phyloP scores from a whole-genome alignment of 1,140 invertebrate genomes.

The Trachymyrmex septentrionalis region DNA sequence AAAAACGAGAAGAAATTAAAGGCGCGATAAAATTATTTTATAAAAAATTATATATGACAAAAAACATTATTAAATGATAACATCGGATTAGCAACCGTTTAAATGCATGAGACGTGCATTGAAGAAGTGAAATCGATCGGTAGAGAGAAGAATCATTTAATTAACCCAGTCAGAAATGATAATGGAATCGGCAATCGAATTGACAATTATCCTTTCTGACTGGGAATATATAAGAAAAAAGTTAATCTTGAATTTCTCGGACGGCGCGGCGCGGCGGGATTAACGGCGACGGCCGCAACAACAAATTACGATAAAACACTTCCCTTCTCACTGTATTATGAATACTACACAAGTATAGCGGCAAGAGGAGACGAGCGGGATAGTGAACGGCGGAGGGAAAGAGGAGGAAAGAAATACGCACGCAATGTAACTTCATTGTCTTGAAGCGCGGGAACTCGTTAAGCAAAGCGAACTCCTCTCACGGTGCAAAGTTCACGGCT shows the following conservation, averaged over 20 bases:
- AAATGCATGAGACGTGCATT: neutral
- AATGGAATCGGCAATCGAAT: too few species aligned
- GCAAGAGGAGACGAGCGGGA: neutral
- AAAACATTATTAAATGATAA: neutral
- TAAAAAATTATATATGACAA: neutral
- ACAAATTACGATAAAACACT: constrained; percentile 64
- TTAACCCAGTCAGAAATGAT: too few species aligned
- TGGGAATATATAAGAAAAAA: neutral
- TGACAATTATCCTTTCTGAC: too few species aligned
- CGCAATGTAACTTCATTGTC: constrained; percentile 70
- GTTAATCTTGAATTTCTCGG: constrained; percentile 19
- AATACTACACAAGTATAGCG: constrained; percentile 49
- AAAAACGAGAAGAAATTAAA: neutral
- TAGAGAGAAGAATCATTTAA: neutral
- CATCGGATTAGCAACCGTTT: neutral
- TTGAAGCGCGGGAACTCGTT: constrained; percentile 78
- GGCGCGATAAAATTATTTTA: neutral
- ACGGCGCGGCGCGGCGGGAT: neutral
- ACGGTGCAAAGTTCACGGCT: constrained; percentile 78
- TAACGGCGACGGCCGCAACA: constrained; percentile 22
- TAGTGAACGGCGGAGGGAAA: neutral
- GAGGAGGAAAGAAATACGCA: constrained; percentile 27
- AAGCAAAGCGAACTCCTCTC: constrained; percentile 75
- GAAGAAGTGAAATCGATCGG: neutral
- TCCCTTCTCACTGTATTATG: constrained; percentile 69